Evolutionary conservation across 2,888 invertebrate species (phyloP), one percentile per base, ranked within the genome.

Genomic region (Ernsta delagoae): DNA sequence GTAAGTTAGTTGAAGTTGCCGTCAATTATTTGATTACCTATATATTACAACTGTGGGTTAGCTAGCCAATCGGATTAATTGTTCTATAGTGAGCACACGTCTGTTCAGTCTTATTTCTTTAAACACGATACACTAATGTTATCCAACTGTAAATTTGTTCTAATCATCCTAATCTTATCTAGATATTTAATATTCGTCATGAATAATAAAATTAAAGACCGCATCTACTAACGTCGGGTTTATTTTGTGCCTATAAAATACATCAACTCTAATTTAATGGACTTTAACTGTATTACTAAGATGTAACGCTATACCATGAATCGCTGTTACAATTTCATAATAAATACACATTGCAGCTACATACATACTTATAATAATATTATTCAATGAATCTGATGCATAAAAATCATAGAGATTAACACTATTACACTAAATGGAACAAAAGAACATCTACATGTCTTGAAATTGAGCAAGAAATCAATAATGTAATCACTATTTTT

Each of bases 311-410:
- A 48, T 48, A 39, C 7, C 12, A 48, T 48, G 48, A 48, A 12
- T 5, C 12, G 48, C 12, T 48, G 48, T 48, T 48, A 48, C 48
- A 48, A 48, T 48, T 48, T 48, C 48, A 48, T 48, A 48, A 48
- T 12, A 48, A 48, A 5, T 12, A 48, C 12, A 12, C 9, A 48
- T 48, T 45, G 45, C 45, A 45, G 12, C 9, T 43, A 39, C 7
- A 7, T 39, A 39, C 7, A 41, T 41, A 41, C 6, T 41, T 8
- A 41, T 41, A 41, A 41, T 43, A 5, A 5, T 39, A 9, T 48
- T 12, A 48, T 12, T 48, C 5, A 48, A 12, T 12, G 1, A 48
- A 12, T 48, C 12, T 12, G 12, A 48, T 12, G 6, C 12, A 48
- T 12, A 1, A 5, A 48, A 48, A 48, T 48, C 48, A 48, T 48